Evolutionary conservation across 2,113 vertebrate genomes (phyloP), one percentile per base, ranked within the genome.

Genomic region (Dendrocopos noguchii): DNA sequence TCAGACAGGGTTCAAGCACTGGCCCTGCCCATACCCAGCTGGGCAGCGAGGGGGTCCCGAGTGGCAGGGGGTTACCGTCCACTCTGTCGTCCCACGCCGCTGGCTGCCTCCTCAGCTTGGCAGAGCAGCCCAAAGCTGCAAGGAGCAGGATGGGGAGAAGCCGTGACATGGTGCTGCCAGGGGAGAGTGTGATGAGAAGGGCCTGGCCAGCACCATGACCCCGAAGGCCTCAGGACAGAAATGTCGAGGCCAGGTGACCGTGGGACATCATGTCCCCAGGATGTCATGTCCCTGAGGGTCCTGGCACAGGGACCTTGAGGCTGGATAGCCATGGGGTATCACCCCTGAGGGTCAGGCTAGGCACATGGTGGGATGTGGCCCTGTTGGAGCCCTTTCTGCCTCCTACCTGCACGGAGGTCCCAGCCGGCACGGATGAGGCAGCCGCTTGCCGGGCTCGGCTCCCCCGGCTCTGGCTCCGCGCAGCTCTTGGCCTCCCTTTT

Each of bases 101-200:
- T 4, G 97, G 96, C 83, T 96, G 96, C 57, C 92, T 98, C 95
- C 83, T 94, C 42, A 42, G 92, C 80, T 93, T 96, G 77, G 95
- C 93, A 5, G 98, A 96, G 2, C 56, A 75, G 72, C 96, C 88
- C 83, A 98, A 57, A 16, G 94, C 80, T 3, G 61, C 44, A 0
- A 97, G 53, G 6, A 98, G 36, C 80, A 98, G 72, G 3, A 94
- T 3, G 19, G 83, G 64, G 7, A 97, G 76, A 36, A 92, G 76
- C 44, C 25, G 34, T 8, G 78, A 33, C 94, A 93, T 95, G 75
- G 36, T 5, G 8, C 87, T 56, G 79, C 21, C 7, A 6, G 4
- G 39, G 29, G 4, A 42, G 27, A 55, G 15, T 3, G 0, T 0
- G 8, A 53, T 44, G 66, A 73, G 60, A 20, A 29, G 15, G 9